Conservation (phyloP, 2,888 invertebrate species). For the Artemia sp. region DNA sequence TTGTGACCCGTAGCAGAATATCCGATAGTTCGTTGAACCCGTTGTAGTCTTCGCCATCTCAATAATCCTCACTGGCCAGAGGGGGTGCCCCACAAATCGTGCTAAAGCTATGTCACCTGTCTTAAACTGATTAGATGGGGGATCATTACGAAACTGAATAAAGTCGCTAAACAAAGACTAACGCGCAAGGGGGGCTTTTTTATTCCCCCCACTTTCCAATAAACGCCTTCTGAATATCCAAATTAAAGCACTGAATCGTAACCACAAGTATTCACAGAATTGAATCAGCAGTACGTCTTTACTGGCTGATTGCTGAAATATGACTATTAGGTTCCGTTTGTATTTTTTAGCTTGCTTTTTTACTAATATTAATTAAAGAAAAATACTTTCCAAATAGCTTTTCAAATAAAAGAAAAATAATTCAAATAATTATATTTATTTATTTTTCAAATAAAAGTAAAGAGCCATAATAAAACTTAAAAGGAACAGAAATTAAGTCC, state of each 20-base stretch:
- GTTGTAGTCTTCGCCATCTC: too few species aligned
- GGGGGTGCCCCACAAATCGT: too few species aligned
- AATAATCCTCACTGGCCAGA: too few species aligned
- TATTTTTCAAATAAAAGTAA: background rate
- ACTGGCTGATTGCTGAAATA: constrained; percentile 1
- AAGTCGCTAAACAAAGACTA: constrained; percentile 10
- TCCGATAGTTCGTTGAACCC: too few species aligned
- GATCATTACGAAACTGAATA: constrained; percentile 10
- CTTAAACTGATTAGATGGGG: too few species aligned
- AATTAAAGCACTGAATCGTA: constrained; percentile 7
- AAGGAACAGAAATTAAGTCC: too few species aligned
- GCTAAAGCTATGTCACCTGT: too few species aligned
- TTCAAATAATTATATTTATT: background rate
- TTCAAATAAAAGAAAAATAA: background rate
- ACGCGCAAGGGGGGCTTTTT: constrained; percentile 13
- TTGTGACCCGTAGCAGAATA: too few species aligned
- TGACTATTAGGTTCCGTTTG: background rate
- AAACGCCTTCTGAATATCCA: constrained; percentile 7
- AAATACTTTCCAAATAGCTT: background rate
- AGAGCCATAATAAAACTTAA: background rate
- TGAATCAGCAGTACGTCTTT: constrained; percentile 13
- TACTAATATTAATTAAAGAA: background rate
- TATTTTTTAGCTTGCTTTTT: too few species aligned
- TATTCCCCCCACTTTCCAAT: constrained; percentile 7
- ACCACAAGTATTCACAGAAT: constrained; percentile 13